A percentile compares a stretch with the other conserved stretches of the same genome.
Conservation (phyloP, 2,888 invertebrate species). For the Willowsia nigromaculata region DNA sequence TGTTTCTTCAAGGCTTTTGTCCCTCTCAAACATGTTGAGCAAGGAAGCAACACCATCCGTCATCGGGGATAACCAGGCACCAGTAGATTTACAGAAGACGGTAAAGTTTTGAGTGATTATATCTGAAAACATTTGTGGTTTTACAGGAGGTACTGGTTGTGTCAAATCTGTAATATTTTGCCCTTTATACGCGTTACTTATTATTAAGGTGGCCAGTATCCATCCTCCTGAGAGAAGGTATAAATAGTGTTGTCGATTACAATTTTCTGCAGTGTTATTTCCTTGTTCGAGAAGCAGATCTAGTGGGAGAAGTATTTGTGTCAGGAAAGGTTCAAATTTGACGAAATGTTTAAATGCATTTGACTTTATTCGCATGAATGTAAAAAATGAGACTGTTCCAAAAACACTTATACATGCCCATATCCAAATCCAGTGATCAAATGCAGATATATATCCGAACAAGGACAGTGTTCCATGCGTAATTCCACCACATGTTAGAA, state of each 20-base stretch:
- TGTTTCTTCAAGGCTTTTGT: too few species aligned
- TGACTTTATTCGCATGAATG: not conserved
- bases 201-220: not conserved
- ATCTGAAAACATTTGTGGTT: not conserved
- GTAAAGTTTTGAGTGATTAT: not conserved
- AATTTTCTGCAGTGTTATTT: not conserved
- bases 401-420: not conserved
- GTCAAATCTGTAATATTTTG: conserved; percentile 34
- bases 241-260: not conserved
- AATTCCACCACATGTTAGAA: not conserved
- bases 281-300: not conserved
- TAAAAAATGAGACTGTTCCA: not conserved
- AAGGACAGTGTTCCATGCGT: not conserved
- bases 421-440: not conserved
- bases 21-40: too few species aligned
- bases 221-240: not conserved
- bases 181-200: conserved; percentile 34
- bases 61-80: too few species aligned
- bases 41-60: too few species aligned
- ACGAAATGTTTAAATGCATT: not conserved
- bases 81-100: not conserved
- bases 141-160: not conserved
- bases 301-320: too few species aligned
- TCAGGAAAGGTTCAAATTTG: too few species aligned
- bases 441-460: not conserved